A percentile compares a stretch with the other conserved stretches of the same genome.
Conservation (phyloP, 2,888 invertebrate genomes). For the Trichogramma dendrolimi region DNA sequence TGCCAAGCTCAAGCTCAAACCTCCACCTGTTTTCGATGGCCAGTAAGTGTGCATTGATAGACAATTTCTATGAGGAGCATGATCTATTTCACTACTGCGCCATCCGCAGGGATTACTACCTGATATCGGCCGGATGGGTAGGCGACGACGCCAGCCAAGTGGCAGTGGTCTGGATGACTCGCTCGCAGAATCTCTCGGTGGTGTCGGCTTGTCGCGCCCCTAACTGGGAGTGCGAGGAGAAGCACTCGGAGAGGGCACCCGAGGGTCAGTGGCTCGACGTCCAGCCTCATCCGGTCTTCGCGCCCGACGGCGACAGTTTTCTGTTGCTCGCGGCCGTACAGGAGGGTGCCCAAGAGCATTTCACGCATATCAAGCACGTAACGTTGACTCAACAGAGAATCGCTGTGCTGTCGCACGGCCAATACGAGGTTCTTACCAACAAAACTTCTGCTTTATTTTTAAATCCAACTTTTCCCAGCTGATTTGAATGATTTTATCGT, state of each 20-base stretch:
- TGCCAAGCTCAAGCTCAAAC: conserved; percentile 54
- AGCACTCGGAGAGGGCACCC: conserved; percentile 77
- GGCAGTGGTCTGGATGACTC: conserved; percentile 87
- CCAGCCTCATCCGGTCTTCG: conserved; percentile 78
- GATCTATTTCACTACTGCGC: not conserved
- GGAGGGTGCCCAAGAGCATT: conserved; percentile 78
- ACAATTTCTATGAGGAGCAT: conserved; percentile 14
- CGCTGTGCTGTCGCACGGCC: conserved; percentile 80
- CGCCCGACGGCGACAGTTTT: conserved; percentile 79
- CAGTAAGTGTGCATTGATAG: conserved; percentile 62
- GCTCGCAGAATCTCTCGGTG: conserved; percentile 86
- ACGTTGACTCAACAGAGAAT: conserved; percentile 77
- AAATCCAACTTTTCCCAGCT: not conserved
- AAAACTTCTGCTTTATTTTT: not conserved
- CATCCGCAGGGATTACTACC: conserved; percentile 77
- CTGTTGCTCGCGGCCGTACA: conserved; percentile 77
- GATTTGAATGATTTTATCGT: not conserved
- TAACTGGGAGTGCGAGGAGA: conserved; percentile 81
- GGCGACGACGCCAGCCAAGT: conserved; percentile 73
- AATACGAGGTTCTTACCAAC: conserved; percentile 66
- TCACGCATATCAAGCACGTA: conserved; percentile 84
- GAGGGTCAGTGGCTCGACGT: conserved; percentile 84
- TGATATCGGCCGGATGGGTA: conserved; percentile 89
- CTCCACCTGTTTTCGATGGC: conserved; percentile 71
- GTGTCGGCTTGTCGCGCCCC: conserved; percentile 80